Evolutionary conservation across 2,888 invertebrate species (phyloP).

Genomic region (Phengaris alcon): DNA sequence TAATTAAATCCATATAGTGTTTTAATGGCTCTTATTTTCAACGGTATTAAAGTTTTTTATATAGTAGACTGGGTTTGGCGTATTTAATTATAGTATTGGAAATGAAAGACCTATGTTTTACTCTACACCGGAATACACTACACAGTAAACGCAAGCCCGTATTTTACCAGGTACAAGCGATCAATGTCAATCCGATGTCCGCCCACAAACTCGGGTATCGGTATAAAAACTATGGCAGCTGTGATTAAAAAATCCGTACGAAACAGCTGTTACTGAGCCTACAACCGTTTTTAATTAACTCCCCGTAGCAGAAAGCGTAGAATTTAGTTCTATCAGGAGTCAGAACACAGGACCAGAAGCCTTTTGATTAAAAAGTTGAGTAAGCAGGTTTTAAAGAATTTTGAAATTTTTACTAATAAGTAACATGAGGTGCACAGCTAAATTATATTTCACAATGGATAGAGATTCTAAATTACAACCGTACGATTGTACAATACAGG

Average conservation of each 20-base stretch:
- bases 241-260: conserved; percentile 9
- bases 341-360: neutral
- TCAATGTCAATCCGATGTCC: conserved; percentile 25
- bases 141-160: conserved; percentile 7
- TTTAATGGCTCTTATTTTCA: no score
- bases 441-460: no score
- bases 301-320: neutral
- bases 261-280: conserved; percentile 18
- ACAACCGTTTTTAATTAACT: conserved; percentile 9
- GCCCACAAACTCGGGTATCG: conserved; percentile 25
- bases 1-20: no score
- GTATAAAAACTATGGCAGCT: conserved; percentile 24
- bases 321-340: no score
- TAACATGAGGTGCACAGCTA: no score
- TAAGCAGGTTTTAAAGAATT: neutral
- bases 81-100: neutral
- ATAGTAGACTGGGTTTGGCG: neutral
- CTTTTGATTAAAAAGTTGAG: neutral
- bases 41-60: no score
- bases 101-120: neutral
- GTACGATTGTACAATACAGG: no score
- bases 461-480: no score
- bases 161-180: conserved; percentile 23
- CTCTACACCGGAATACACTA: no score
- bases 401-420: neutral